phyloP scores from a whole-genome alignment of 2,797 vertebrate genomes.

The Galagoides demidoff region DNA sequence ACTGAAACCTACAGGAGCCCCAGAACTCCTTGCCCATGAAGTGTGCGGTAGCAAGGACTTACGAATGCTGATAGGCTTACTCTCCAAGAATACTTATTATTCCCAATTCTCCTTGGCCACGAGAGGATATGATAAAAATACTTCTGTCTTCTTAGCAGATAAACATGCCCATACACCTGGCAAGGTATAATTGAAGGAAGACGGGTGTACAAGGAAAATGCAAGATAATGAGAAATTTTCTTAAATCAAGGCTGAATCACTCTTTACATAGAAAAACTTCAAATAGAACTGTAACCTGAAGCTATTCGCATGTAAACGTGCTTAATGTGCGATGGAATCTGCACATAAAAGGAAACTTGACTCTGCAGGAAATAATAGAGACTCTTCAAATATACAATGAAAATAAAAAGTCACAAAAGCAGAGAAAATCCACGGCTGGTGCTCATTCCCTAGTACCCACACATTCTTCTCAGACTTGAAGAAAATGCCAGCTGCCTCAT shows the following conservation, averaged over 20 bases:
- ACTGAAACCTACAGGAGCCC: not conserved
- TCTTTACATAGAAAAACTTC: constrained; percentile 84
- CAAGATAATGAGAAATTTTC: constrained; percentile 74
- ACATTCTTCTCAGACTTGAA: not conserved
- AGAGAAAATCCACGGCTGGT: constrained; percentile 52
- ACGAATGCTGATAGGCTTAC: constrained; percentile 35
- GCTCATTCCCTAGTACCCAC: not conserved
- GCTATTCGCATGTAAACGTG: constrained; percentile 76
- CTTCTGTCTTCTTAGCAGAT: constrained; percentile 75
- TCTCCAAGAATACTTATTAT: constrained; percentile 52
- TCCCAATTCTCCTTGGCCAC: constrained; percentile 63
- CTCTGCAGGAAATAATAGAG: constrained; percentile 80
- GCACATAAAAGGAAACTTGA: constrained; percentile 81
- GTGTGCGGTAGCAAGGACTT: not conserved
- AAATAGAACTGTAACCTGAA: constrained; percentile 85
- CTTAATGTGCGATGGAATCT: constrained; percentile 81
- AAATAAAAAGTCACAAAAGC: constrained; percentile 75
- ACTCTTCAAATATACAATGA: constrained; percentile 76
- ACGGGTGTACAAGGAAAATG: constrained; percentile 79
- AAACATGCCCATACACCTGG: constrained; percentile 82
- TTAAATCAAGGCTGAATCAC: constrained; percentile 76
- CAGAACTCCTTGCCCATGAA: not conserved
- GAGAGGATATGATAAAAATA: constrained; percentile 56
- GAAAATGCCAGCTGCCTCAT: not conserved
- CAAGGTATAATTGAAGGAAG: constrained; percentile 47